Conservation (phyloP, 2,797 vertebrate species). For the Diplodus puntazzo region DNA sequence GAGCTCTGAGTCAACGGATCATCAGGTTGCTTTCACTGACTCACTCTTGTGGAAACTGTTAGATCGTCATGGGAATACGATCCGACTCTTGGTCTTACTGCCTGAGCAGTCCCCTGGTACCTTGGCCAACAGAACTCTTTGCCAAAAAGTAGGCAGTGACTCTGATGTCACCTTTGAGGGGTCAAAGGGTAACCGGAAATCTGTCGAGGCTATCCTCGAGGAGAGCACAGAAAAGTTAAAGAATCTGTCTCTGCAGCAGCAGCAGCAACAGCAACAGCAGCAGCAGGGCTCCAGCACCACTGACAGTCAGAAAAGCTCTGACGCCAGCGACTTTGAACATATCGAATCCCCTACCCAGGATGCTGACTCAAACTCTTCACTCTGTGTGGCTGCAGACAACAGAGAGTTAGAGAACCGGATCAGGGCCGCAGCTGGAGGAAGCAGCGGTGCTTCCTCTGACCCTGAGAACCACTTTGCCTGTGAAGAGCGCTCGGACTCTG, state of each 20-base stretch:
- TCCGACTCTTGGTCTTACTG: slow-evolving; percentile 92
- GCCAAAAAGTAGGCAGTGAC: slow-evolving; percentile 88
- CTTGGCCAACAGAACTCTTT: slow-evolving; percentile 87
- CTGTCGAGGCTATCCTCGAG: slow-evolving; percentile 97
- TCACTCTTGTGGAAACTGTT: slow-evolving; percentile 97
- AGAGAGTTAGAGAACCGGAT: slow-evolving; percentile 94
- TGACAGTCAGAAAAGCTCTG: slow-evolving; percentile 96
- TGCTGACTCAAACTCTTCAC: slow-evolving; percentile 88
- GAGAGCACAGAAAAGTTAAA: slow-evolving; percentile 99
- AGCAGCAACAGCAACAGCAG: slow-evolving; percentile 90
- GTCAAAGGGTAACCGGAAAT: slow-evolving; percentile 89
- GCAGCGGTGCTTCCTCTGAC: slow-evolving; percentile 83
- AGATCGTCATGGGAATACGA: slow-evolving; percentile 98
- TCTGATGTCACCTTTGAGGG: slow-evolving; percentile 88
- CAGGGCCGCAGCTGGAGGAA: slow-evolving; percentile 63
- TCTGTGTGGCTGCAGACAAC: slow-evolving; percentile 86
- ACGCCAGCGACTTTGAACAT: slow-evolving; percentile 96
- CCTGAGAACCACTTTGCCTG: slow-evolving; percentile 90
- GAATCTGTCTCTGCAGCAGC: slow-evolving; percentile 92
- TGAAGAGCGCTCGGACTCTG: slow-evolving; percentile 97
- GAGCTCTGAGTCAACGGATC: slow-evolving; percentile 93
- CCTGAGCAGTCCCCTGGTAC: slow-evolving; percentile 94
- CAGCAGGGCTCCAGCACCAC: slow-evolving; percentile 92
- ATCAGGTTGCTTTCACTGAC: slow-evolving; percentile 91
- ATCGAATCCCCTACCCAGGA: slow-evolving; percentile 94